Conservation (phyloP, 2,888 invertebrate genomes). For the Pseudanteris insignis region DNA sequence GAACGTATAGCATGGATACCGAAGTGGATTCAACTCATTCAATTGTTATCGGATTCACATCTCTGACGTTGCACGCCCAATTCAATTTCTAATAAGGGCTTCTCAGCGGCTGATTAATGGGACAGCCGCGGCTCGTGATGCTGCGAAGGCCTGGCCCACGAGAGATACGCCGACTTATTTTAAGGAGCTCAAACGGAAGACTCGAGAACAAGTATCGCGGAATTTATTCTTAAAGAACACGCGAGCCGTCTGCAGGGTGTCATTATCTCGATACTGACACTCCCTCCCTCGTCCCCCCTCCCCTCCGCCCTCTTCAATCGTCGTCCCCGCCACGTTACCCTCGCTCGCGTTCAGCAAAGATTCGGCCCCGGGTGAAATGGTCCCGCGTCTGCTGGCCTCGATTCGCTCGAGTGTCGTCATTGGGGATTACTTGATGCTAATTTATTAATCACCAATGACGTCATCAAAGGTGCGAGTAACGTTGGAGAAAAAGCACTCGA, state of each 20-base stretch:
- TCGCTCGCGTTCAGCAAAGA: no score
- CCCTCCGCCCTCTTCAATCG: no score
- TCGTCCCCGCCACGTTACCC: no score
- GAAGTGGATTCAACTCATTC: no score
- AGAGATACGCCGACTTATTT: slow-evolving; percentile 22
- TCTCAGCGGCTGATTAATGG: slow-evolving; percentile 17
- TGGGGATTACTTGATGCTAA: slow-evolving; percentile 24
- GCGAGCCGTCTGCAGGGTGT: slow-evolving; percentile 37
- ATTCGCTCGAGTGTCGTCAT: slow-evolving; percentile 31
- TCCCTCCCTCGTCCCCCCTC: neutral
- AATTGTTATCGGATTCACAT: no score
- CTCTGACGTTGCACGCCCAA: no score
- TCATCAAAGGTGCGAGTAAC: slow-evolving; percentile 22
- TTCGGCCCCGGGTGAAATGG: neutral
- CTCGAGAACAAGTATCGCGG: slow-evolving; percentile 21
- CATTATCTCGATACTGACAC: slow-evolving; percentile 18
- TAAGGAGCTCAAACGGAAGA: slow-evolving; percentile 13
- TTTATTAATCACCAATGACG: slow-evolving; percentile 35
- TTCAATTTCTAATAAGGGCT: no score
- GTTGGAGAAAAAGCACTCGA: slow-evolving; percentile 6
- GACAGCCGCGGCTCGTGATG: slow-evolving; percentile 17
- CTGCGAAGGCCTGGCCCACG: neutral
- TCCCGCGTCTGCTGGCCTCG: slow-evolving; percentile 18
- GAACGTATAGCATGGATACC: no score
- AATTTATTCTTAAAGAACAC: slow-evolving; percentile 32